Evolutionary conservation across 2,113 vertebrate species (phyloP).

Genomic region (Laticauda laticaudata): DNA sequence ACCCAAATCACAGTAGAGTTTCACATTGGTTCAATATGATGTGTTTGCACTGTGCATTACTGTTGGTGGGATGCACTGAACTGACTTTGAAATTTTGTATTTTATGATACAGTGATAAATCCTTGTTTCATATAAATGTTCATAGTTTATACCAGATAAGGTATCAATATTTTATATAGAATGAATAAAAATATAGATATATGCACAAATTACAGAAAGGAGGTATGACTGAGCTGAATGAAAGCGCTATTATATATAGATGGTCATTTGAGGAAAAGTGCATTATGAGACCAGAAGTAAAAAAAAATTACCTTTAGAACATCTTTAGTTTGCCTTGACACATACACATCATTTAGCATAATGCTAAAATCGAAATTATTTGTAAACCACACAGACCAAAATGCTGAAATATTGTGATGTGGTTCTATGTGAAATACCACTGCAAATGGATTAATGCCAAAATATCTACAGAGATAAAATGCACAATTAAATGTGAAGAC

Average conservation of each 20-base stretch:
- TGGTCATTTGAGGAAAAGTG: background rate
- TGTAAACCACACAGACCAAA: conserved; percentile 87
- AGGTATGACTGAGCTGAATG: background rate
- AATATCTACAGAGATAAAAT: conserved; percentile 66
- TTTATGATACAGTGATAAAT: background rate
- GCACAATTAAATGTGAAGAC: background rate
- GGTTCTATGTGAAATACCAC: conserved; percentile 80
- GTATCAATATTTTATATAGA: background rate
- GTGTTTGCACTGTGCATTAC: background rate
- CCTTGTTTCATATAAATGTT: background rate
- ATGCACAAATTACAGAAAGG: background rate
- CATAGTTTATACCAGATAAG: background rate
- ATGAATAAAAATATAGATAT: background rate
- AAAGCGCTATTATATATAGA: background rate
- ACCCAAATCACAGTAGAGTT: background rate
- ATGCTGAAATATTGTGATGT: conserved; percentile 69
- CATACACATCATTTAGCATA: conserved; percentile 75
- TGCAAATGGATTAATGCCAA: conserved; percentile 70
- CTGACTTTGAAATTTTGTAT: background rate
- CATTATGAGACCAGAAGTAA: background rate
- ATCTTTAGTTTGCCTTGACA: conserved; percentile 75
- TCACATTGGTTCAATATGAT: background rate
- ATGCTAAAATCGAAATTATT: conserved; percentile 78
- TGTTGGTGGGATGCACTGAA: background rate
- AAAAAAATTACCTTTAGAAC: conserved; percentile 77